Base-by-base conservation (phyloP, 2,113 vertebrate species). In the Isichthys henryi region DNA sequence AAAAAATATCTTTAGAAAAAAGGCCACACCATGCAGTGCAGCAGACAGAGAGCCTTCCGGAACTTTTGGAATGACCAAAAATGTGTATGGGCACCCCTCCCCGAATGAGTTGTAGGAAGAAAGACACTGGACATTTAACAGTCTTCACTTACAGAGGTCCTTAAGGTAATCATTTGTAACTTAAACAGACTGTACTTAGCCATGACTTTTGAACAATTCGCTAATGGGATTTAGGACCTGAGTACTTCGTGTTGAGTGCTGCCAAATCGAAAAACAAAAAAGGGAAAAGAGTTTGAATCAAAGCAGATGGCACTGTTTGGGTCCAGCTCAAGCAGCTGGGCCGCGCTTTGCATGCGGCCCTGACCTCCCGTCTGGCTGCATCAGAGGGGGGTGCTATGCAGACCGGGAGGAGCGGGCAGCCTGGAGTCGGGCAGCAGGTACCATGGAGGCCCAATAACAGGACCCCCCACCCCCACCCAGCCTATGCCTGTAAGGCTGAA, bases 261-360 rank as follows among this genome's bases (percentile, higher is more conserved):
- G 95, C 96, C 95, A 96, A 91, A 93, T 93, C 85, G 90, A 93
- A 92, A 86, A 93, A 88, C 86, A 35, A 80, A 80, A 91, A 91
- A 89, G 85, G 89, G 86, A 91, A 92, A 91, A 92, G 94, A 89
- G 93, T 92, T 92, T 95, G 94, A 95, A 96, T 95, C 93, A 95
- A 95, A 96, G 95, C 95, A 96, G 95, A 96, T 95, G 96, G 95
- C 95, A 96, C 94, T 95, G 94, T 95, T 96, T 95, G 95, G 95
- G 92, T 96, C 95, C 93, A 92, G 94, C 92, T 91, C 87, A 93
- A 92, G 95, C 95, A 96, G 95, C 95, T 96, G 95, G 94, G 96
- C 93, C 94, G 95, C 94, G 94, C 95, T 94, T 9, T 95, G 95
- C 95, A 96, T 93, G 93, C 95, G 96, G 95, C 95, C 95, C 95